Evolutionary conservation across 2,888 invertebrate genomes (phyloP), one percentile per base, ranked within the genome.

Genomic region (Nipponacmea schrenckii): DNA sequence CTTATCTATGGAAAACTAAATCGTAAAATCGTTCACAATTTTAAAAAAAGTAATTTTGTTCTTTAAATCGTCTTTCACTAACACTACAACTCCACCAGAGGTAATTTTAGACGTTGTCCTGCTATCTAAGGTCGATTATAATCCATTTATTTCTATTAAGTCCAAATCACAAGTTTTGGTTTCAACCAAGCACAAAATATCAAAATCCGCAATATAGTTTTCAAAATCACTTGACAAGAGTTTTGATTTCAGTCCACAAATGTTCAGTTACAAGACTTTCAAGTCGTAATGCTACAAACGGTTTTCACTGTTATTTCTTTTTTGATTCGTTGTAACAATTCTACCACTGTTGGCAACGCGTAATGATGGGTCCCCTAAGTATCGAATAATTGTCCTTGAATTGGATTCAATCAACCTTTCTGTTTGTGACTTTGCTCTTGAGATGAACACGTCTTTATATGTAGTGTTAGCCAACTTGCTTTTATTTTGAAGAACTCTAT

Each of bases 211-310:
- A 48, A 48, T 48, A 48, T n/a, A 48, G 15, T 48, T 14, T 14
- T 48, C 48, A 48, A 48, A 48, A n/a, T 48, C 48, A 48, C n/a
- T 48, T 48, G 48, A 48, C 5, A n/a, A 48, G 17, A 48, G 48
- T 48, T 48, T 48, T 48, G 48, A 48, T 48, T 48, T 48, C n/a
- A 48, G 48, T 48, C 48, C 48, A 48, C 48, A 48, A 12, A 48
- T n/a, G 48, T 48, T 48, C n/a, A 48, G 14, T n/a, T 4, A 48
- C 5, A n/a, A 5, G 14, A 48, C 15, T n/a, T n/a, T 48, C 17
- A 48, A 15, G 31, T 31, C 31, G 5, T 31, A 2, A 3, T 31
- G 31, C 31, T 31, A 31, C 5, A 31, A 31, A 31, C 31, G 2
- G 5, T 31, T 31, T 31, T 31, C 31, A 5, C 5, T 31, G 5